Percentiles rank a stretch among this genome's conserved stretches.
Conservation (phyloP, 2,113 vertebrate species). For the Oxyruncus cristatus region DNA sequence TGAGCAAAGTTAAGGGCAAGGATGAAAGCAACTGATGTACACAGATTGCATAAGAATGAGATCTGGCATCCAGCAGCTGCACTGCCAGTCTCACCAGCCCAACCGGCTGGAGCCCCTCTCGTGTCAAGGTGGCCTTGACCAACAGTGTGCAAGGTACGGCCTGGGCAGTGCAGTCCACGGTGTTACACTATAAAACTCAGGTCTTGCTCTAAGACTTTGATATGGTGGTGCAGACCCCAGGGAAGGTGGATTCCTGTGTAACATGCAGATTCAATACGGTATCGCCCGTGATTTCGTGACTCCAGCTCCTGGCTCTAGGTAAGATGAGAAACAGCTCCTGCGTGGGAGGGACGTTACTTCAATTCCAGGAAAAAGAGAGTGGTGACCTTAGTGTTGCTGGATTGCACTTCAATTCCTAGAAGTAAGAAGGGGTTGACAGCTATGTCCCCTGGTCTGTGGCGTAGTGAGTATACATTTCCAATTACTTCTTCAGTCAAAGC, state of each 20-base stretch:
- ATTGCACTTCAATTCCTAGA: background rate
- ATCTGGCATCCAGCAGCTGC: background rate
- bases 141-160: background rate
- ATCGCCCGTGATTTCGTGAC: background rate
- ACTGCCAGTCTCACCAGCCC: background rate
- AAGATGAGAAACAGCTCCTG: background rate
- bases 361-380: background rate
- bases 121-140: background rate
- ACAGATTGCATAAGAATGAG: constrained; percentile 23
- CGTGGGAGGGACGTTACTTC: background rate
- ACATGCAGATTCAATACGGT: background rate
- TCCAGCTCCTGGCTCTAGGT: background rate
- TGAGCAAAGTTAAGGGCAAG: constrained; percentile 22
- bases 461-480: background rate
- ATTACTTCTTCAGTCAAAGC: background rate
- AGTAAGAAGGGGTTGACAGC: background rate
- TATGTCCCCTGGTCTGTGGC: background rate
- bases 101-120: background rate
- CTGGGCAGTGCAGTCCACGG: background rate
- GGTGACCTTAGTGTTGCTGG: background rate
- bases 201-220: background rate
- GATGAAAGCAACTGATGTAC: background rate
- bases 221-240: background rate
- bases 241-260: background rate
- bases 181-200: background rate